A percentile compares a stretch with the other conserved stretches of the same genome.
These are phyloP conservation scores for Ameiurus melas DNA, from an alignment of 2,113 vertebrate genomes.

Conservation along the genomic window DNA sequence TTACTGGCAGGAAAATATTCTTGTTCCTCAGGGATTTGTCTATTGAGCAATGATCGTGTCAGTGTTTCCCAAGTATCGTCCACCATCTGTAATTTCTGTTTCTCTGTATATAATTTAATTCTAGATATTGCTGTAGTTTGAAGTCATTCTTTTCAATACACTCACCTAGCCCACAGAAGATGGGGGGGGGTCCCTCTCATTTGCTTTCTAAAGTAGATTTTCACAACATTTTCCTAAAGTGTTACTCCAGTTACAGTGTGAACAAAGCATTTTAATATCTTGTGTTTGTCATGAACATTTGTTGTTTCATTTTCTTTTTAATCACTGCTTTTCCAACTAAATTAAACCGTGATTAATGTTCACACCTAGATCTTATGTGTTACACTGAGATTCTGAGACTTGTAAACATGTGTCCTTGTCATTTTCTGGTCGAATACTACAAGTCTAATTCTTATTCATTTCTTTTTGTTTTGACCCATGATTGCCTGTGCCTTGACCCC, in stretches of 20 bases:
- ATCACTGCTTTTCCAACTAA: background rate
- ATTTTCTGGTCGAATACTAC: background rate
- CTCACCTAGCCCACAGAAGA: background rate
- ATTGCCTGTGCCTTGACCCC: background rate
- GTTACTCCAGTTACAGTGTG: background rate
- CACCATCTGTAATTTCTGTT: slow-evolving; percentile 1
- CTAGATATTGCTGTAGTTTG: slow-evolving; percentile 7
- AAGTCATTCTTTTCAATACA: background rate
- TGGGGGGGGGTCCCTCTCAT: background rate
- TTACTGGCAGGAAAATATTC: background rate
- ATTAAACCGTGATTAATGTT: background rate
- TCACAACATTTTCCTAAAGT: background rate
- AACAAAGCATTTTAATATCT: background rate
- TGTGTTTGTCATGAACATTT: background rate
- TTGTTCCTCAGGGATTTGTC: background rate
- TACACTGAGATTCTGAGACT: background rate
- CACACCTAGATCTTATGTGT: background rate
- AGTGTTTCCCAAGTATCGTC: background rate
- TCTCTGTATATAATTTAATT: slow-evolving; percentile 26
- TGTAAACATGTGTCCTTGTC: background rate
- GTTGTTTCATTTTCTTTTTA: background rate
- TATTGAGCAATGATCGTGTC: background rate
- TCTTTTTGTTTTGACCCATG: background rate
- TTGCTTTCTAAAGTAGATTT: slow-evolving; percentile 4
- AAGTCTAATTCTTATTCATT: background rate